Conservation (phyloP, 2,113 vertebrate species). For the Anoplopoma fimbria region DNA sequence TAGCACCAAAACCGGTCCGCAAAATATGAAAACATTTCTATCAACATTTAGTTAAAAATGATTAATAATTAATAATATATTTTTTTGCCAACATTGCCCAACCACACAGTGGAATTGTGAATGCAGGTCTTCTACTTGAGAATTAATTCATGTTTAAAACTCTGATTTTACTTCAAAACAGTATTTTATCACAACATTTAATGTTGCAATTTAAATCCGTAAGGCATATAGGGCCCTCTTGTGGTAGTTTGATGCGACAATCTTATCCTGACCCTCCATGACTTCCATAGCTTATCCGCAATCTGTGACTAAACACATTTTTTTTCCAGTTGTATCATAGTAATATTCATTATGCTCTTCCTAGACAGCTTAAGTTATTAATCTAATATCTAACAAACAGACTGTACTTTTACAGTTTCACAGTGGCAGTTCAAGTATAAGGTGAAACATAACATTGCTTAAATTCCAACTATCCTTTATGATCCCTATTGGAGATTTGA, state of each 20-base stretch:
- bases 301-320: background rate
- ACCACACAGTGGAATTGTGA: background rate
- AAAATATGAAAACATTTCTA: background rate
- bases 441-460: background rate
- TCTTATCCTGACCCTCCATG: background rate
- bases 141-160: background rate
- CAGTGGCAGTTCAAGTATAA: background rate
- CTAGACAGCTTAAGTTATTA: background rate
- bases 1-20: too few relatives aligned
- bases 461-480: background rate
- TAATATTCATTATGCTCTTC: background rate
- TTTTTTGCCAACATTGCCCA: background rate
- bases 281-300: background rate
- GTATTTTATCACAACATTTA: background rate
- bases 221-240: constrained; percentile 15
- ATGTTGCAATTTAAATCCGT: background rate
- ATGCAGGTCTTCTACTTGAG: background rate
- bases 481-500: background rate
- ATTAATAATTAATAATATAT: background rate
- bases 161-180: background rate
- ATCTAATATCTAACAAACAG: background rate
- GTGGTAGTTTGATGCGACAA: background rate
- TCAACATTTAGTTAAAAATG: background rate
- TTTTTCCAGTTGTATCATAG: background rate
- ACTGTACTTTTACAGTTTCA: too few relatives aligned